Evolutionary conservation across 1,140 invertebrate species (phyloP), one percentile per base, ranked within the genome.

Genomic region (Battus philenor): DNA sequence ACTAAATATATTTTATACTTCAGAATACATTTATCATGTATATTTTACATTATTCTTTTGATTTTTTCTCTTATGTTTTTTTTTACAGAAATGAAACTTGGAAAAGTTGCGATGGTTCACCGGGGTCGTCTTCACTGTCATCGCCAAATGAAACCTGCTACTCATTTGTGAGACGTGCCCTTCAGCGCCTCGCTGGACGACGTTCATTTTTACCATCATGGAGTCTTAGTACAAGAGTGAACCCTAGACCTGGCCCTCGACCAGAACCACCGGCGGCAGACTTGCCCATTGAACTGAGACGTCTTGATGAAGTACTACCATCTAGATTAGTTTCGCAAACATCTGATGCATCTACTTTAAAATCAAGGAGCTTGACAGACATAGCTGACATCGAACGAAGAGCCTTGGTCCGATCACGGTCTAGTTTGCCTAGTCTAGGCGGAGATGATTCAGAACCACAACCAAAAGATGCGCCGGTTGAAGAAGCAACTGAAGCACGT

Each of bases 81-180:
- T n/a, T 13, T 64, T 68, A 12, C 62, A 81, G 75, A 12, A 68
- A 59, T 31, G 76, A 81, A 30, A 62, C 67, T 7, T 81, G 81
- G 78, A 82, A 79, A 51, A 79, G 57, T 76, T 86, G 54, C 0
- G 87, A 88, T 39, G 88, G 88, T 31, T 95, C 93, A 1, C 92
- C 92, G 16, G 93, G 93, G 51, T 94, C 92, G 34, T 95, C 93
- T 13, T 95, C 94, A 53, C 87, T 97, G 1, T 96, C 94, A 15
- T 95, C 93, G 55, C 95, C 95, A 2, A 96, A 95, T 61, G 96
- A 97, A 86, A 96, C 95, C 3, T 97, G 96, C 70, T 97, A 97
- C 83, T 96, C 94, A 67, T 97, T 97, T 69, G 95, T 97, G 2
- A 88, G 95, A 31, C 89, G 94, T 59, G 95, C 96, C 3, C 89